These are phyloP conservation scores for Gibbula magus DNA, from an alignment of 2,888 invertebrate genomes.

Conservation along the genomic window DNA sequence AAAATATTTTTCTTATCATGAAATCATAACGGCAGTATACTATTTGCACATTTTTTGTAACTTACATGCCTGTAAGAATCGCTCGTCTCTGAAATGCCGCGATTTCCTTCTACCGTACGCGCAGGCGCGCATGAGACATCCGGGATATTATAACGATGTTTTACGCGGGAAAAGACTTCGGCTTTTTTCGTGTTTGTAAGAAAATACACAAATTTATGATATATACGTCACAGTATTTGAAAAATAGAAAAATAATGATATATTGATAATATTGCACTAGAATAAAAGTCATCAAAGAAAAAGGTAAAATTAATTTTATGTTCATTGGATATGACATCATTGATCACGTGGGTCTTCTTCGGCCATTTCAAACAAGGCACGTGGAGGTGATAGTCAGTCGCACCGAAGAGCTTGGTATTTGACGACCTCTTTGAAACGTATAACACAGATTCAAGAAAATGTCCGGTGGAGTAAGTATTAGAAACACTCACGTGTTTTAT, in stretches of 20 bases:
- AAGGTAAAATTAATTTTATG: background rate
- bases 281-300: background rate
- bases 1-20: background rate
- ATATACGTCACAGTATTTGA: no score
- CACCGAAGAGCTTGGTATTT: no score
- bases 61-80: background rate
- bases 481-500: background rate
- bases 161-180: conserved; percentile 43
- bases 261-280: background rate
- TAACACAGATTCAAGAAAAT: background rate
- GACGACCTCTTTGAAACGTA: no score
- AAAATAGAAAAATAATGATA: no score
- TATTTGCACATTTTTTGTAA: background rate
- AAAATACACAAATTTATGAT: no score
- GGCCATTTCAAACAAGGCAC: conserved; percentile 19
- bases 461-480: conserved; percentile 9
- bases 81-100: background rate
- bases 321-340: conserved; percentile 10
- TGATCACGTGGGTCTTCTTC: background rate
- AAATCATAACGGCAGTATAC: background rate
- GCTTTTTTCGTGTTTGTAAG: conserved; percentile 24
- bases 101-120: conserved; percentile 28
- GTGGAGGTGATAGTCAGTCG: background rate
- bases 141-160: conserved; percentile 42
- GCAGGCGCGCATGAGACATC: conserved; percentile 44